Percentiles rank a stretch among this genome's conserved stretches.
These are phyloP conservation scores for Epizoanthus rinbou DNA, from an alignment of 92 coral and sea anemone species.

Conservation along the genomic window DNA sequence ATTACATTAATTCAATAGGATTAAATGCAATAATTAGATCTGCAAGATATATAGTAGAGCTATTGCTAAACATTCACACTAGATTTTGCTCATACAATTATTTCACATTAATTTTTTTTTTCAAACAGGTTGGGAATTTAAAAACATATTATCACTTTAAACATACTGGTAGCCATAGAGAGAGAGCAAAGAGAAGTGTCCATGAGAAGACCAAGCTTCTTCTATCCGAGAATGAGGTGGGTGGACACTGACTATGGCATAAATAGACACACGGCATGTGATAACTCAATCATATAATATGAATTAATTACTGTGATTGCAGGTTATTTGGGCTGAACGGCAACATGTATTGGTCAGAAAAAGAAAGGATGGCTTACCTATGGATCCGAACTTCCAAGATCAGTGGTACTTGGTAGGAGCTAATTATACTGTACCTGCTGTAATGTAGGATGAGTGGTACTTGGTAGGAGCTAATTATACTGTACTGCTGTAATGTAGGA, in stretches of 20 bases:
- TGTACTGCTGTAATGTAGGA: too few relatives aligned
- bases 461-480: too few relatives aligned
- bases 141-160: slow-evolving; percentile 91
- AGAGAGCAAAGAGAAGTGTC: slow-evolving; percentile 60
- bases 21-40: too few relatives aligned
- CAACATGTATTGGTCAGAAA: slow-evolving; percentile 88
- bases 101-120: not conserved
- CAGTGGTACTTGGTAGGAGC: slow-evolving; percentile 96
- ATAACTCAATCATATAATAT: not conserved
- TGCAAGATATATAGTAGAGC: too few relatives aligned
- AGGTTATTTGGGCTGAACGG: slow-evolving; percentile 97
- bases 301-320: not conserved
- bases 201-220: slow-evolving; percentile 89
- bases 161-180: slow-evolving; percentile 69
- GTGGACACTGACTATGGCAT: not conserved
- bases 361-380: slow-evolving; percentile 83
- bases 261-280: not conserved
- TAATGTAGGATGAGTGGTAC: not conserved
- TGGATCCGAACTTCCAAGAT: slow-evolving; percentile 93
- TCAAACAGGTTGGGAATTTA: slow-evolving; percentile 82
- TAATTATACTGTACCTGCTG: not conserved
- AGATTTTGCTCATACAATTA: not conserved
- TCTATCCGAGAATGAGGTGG: slow-evolving; percentile 84
- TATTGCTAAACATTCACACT: not conserved
- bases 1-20: too few relatives aligned